Base-by-base conservation (phyloP, 2,797 vertebrate genomes). In the Dromococcyx pavoninus region DNA sequence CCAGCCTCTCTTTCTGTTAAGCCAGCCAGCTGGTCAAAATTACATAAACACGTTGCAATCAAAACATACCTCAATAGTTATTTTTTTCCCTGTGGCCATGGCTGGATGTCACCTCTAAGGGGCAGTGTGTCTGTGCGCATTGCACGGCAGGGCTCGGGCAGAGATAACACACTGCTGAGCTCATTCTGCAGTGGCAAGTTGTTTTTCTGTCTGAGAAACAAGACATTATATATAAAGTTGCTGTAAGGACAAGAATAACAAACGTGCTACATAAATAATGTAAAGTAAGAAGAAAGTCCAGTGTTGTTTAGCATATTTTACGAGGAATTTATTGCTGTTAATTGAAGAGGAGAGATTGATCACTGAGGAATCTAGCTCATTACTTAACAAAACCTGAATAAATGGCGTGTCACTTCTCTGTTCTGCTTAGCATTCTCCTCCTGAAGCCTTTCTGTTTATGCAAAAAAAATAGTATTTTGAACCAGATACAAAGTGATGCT, bases 41-140 rank as follows among this genome's bases (percentile, higher is more conserved):
- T 72, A 32, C 89, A 50, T 19, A 46, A 92, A 82, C 48, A 57
- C 61, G 9, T 58, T 44, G 51, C 73, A 65, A 86, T 70, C 65
- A 81, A 88, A 93, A 78, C 70, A 51, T 37, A 56, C 23, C 57
- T 57, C 37, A 16, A 4, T 10, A 70, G 56, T 22, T 69, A 92
- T 32, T 50, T 81, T 79, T 33, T 70, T 64, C 51, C 84, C 41
- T 2, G 64, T 66, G 60, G 94, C 96, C 88, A 95, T 98, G 94
- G 65, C 88, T 24, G 82, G 64, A 14, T 76, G 79, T 9, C 60
- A 89, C 95, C 98, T 93, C 97, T 97, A 96, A 97, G 97, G 97
- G 98, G 98, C 97, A 97, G 95, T 97, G 94, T 97, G 91, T 44
- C 86, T 96, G 94, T 97, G 96, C 18, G 75, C 54, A 51, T 96